Percentiles rank a stretch among this genome's conserved stretches.
Evolutionary conservation across 2,797 vertebrate species (phyloP).

Genomic region (Pelobates cultripes): DNA sequence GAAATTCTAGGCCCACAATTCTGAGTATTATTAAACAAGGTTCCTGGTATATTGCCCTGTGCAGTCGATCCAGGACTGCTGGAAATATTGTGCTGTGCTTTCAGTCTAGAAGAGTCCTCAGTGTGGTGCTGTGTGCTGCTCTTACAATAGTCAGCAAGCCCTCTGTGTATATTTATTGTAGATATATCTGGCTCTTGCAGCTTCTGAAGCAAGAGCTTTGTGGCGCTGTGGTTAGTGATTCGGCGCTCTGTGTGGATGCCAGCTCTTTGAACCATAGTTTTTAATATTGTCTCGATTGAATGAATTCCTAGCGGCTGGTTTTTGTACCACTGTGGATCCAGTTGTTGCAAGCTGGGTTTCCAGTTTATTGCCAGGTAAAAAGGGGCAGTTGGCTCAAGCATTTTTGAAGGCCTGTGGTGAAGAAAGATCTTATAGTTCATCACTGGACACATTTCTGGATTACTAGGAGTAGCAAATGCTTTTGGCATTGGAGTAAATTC

Average conservation of each 20-base stretch:
- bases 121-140: background rate
- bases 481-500: slow-evolving; percentile 2
- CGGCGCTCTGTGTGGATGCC: background rate
- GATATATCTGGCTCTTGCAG: slow-evolving; percentile 2
- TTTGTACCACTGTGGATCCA: background rate
- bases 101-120: background rate
- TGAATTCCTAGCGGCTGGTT: slow-evolving; percentile 1
- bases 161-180: background rate
- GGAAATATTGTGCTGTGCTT: background rate
- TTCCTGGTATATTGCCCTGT: background rate
- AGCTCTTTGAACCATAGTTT: slow-evolving; percentile 16
- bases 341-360: background rate
- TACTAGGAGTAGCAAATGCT: slow-evolving; percentile 1
- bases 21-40: background rate
- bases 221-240: slow-evolving; percentile 5
- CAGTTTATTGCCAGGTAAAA: slow-evolving; percentile 22
- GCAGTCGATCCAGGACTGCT: background rate
- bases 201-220: slow-evolving; percentile 32
- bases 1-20: background rate
- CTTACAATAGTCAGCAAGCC: background rate
- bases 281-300: background rate
- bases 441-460: slow-evolving; percentile 18
- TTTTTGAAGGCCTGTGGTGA: background rate
- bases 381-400: background rate
- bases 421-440: slow-evolving; percentile 25